Conservation (phyloP, 2,888 invertebrate species). For the Cryptosula pallasiana region DNA sequence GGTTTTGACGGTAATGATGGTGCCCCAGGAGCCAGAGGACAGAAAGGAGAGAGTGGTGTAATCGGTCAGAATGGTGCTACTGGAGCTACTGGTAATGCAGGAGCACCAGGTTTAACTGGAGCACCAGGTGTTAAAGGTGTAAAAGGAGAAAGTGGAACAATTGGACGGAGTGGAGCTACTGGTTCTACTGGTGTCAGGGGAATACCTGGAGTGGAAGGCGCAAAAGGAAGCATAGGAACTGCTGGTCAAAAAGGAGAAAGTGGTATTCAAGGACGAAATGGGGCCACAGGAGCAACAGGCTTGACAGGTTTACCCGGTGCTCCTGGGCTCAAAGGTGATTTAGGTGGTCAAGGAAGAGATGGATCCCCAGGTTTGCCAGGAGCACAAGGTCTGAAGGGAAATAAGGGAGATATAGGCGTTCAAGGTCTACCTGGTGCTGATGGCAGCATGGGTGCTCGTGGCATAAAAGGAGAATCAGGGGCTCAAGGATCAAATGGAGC, state of each 20-base stretch:
- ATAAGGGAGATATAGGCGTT: slow-evolving; percentile 25
- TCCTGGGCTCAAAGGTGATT: slow-evolving; percentile 25
- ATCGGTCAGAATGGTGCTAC: slow-evolving; percentile 14
- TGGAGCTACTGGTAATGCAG: slow-evolving; percentile 8
- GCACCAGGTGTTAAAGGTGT: slow-evolving; percentile 24
- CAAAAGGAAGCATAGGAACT: slow-evolving; percentile 26
- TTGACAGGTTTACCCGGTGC: slow-evolving; percentile 25
- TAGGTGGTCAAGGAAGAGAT: slow-evolving; percentile 23
- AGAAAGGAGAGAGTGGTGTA: slow-evolving; percentile 19
- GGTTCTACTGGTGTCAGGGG: slow-evolving; percentile 26
- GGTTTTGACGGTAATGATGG: slow-evolving; percentile 23
- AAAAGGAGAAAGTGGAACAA: slow-evolving; percentile 26
- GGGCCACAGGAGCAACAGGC: slow-evolving; percentile 27
- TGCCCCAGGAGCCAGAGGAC: slow-evolving; percentile 20
- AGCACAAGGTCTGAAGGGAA: slow-evolving; percentile 26
- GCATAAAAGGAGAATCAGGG: slow-evolving; percentile 25
- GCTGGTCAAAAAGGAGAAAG: slow-evolving; percentile 27
- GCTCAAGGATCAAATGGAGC: slow-evolving; percentile 19
- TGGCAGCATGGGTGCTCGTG: slow-evolving; percentile 27
- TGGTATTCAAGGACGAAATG: slow-evolving; percentile 27
- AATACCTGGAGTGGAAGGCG: slow-evolving; percentile 24
- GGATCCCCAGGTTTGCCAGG: slow-evolving; percentile 27
- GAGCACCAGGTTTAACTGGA: slow-evolving; percentile 22
- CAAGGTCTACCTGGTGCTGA: slow-evolving; percentile 26
- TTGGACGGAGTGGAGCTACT: slow-evolving; percentile 11